These are phyloP conservation scores for Furcifer pardalis DNA, from an alignment of 2,797 vertebrate genomes.

Conservation along the genomic window DNA sequence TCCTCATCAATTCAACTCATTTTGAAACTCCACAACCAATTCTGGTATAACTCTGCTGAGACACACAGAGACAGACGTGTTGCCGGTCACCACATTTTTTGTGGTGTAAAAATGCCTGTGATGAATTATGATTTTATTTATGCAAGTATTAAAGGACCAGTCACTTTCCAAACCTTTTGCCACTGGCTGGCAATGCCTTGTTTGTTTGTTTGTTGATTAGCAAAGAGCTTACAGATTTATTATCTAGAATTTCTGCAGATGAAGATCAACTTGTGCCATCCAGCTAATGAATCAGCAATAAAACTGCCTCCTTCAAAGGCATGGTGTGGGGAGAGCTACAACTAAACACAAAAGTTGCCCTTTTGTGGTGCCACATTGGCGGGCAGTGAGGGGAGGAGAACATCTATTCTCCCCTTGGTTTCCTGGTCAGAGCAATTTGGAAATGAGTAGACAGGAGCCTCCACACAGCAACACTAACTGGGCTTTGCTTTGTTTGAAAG, in stretches of 20 bases:
- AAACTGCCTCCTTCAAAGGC: slow-evolving; percentile 83
- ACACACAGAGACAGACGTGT: not conserved
- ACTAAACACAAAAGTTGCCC: slow-evolving; percentile 64
- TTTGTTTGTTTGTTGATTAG: slow-evolving; percentile 25
- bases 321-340: slow-evolving; percentile 75
- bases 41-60: not conserved
- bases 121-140: not conserved
- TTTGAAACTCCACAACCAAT: not conserved
- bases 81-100: not conserved
- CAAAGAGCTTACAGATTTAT: slow-evolving; percentile 54
- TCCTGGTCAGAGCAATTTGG: slow-evolving; percentile 28
- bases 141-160: slow-evolving; percentile 2
- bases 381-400: slow-evolving; percentile 51
- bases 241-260: slow-evolving; percentile 58
- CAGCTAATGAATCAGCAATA: slow-evolving; percentile 81
- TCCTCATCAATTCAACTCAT: not conserved
- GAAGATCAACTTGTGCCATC: slow-evolving; percentile 71
- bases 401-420: slow-evolving; percentile 39
- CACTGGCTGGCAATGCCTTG: not conserved
- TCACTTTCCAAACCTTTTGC: slow-evolving; percentile 6
- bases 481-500: slow-evolving; percentile 35
- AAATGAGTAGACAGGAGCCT: not conserved
- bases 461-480: slow-evolving; percentile 5
- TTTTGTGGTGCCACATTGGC: slow-evolving; percentile 33
- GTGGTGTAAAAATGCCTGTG: slow-evolving; percentile 26